Evolutionary conservation across 2,888 invertebrate genomes (phyloP).

Genomic region (Caenorhabditis angaria): DNA sequence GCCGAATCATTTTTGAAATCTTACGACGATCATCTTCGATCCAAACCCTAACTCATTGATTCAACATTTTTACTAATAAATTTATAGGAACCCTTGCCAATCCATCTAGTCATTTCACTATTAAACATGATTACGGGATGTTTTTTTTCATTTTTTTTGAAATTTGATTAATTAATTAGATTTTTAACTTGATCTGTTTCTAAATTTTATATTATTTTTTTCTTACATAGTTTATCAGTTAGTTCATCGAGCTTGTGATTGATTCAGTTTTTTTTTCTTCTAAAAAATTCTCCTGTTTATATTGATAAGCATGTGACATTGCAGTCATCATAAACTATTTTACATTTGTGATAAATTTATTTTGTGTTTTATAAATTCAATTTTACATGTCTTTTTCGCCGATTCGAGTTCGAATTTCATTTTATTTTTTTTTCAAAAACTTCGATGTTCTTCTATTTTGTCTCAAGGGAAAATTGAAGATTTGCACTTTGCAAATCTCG

Average conservation of each 20-base stretch:
- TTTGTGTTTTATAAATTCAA: too few species aligned
- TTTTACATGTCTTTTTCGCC: too few species aligned
- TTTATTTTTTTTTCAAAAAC: too few species aligned
- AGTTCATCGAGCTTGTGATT: too few species aligned
- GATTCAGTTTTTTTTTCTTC: too few species aligned
- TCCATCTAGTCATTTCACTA: background rate
- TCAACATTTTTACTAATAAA: background rate
- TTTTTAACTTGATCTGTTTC: background rate
- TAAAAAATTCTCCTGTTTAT: background rate
- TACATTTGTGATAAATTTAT: background rate
- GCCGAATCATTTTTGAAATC: conserved; percentile 28
- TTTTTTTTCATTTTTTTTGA: background rate
- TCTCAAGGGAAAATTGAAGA: too few species aligned
- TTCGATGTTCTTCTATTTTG: too few species aligned
- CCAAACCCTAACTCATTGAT: background rate
- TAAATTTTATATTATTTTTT: background rate
- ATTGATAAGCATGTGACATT: conserved; percentile 2
- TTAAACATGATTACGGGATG: background rate
- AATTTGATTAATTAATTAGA: too few species aligned
- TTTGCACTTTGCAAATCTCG: too few species aligned
- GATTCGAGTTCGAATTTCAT: too few species aligned
- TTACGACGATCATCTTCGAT: conserved; percentile 28
- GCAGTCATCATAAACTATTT: background rate
- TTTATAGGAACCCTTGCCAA: background rate
- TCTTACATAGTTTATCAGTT: background rate